Evolutionary conservation across 2,888 invertebrate species (phyloP).

Genomic region (Agrotis clavis): DNA sequence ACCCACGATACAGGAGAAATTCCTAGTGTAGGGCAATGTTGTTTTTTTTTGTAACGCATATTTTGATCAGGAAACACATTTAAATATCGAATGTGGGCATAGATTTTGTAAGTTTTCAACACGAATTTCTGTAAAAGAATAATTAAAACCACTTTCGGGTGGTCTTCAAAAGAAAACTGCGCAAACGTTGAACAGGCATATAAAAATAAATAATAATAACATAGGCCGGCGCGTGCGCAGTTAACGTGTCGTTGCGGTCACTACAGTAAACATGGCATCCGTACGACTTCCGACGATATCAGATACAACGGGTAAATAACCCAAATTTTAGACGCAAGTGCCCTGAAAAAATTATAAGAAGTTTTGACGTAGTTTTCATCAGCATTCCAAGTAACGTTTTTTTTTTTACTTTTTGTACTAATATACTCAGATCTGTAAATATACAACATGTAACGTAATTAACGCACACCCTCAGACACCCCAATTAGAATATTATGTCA

Average conservation of each 20-base stretch:
- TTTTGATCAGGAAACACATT: no score
- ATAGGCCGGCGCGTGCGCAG: constrained; percentile 75
- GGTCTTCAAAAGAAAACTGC: constrained; percentile 79
- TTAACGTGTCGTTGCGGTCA: constrained; percentile 82
- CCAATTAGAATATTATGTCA: no score
- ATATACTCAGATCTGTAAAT: no score
- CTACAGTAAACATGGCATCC: constrained; percentile 87
- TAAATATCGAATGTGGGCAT: neutral
- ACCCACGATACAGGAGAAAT: no score
- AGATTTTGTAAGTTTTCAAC: neutral
- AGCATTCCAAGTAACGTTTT: neutral
- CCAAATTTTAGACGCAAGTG: constrained; percentile 57
- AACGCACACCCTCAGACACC: no score
- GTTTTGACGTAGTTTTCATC: constrained; percentile 11
- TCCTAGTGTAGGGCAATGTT: no score
- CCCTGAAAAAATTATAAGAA: constrained; percentile 34
- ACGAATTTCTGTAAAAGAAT: constrained; percentile 28
- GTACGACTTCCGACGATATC: constrained; percentile 83
- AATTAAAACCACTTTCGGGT: constrained; percentile 74
- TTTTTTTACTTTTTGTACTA: no score
- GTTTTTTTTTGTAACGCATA: no score
- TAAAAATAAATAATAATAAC: constrained; percentile 89
- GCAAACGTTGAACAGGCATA: constrained; percentile 68
- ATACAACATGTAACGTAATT: no score
- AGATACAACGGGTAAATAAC: constrained; percentile 64